Base-by-base conservation (phyloP, 2,888 invertebrate genomes). In the Geotrupes spiniger region DNA sequence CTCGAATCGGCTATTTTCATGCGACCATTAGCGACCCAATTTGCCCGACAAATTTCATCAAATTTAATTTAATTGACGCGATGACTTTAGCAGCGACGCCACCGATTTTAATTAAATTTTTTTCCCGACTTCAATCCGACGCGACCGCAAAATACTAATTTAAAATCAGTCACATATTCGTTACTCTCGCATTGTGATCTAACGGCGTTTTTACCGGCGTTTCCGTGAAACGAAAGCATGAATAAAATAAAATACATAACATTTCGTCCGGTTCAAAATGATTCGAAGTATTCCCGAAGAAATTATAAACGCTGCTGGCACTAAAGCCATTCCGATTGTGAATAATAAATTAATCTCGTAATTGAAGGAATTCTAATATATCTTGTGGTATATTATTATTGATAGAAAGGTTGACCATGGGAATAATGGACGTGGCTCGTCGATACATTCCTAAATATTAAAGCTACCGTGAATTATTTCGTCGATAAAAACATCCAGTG, bases 331-430 rank as follows among this genome's bases (percentile, higher is more conserved):
- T 50, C 50, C 47, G 52, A 54, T 54, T 54, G 54, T 54, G 54
- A 54, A 54, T 54, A 52, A 47, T 31, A 50, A 37, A 49, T 45
- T 49, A 49, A 39, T 39, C 45, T 14, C 21, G 51, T 55, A 53
- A 53, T 53, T 55, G 55, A 51, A 53, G 51, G 52, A 55, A 51
- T 56, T 56, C 53, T 53, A 53, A 56, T 56, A 51, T 39, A 50
- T 52, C 50, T 56, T 48, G 55, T 47, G 53, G 55, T 53, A 43
- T 55, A 51, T 51, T 44, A 51, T 51, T 53, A 55, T 50, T 51
- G 51, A 53, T 49, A 37, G 49, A 44, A 40, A 17, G 14, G 48
- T 49, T 27, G 48, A 44, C 36, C 52, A 26, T 36, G 36, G 33
- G 36, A 40, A 33, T 42, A 41, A n/a, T 46, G 42, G 25, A 49